These are phyloP conservation scores for Lonchura striata DNA, from an alignment of 2,113 vertebrate genomes.

Conservation along the genomic window DNA sequence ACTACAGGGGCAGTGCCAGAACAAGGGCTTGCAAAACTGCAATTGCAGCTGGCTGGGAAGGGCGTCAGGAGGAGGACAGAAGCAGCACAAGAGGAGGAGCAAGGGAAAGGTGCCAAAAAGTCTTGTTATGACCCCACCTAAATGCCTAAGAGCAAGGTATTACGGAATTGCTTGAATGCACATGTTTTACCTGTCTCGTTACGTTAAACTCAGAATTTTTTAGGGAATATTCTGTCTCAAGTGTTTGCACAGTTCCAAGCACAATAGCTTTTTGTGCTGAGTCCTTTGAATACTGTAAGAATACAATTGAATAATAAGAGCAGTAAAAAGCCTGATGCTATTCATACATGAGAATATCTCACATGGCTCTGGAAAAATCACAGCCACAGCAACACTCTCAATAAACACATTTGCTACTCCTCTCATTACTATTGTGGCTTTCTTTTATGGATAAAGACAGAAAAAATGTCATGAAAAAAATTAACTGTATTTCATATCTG, in stretches of 20 bases:
- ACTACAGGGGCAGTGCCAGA: neutral
- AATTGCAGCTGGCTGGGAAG: neutral
- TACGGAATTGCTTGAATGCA: neutral
- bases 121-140: neutral
- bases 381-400: neutral
- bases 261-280: slow-evolving; percentile 4
- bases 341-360: neutral
- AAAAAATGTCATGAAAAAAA: neutral
- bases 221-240: neutral
- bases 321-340: neutral
- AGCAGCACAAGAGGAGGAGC: neutral
- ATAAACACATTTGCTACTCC: neutral
- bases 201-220: neutral
- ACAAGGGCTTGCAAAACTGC: neutral
- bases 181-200: neutral
- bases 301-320: slow-evolving; percentile 3
- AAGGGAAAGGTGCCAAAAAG: neutral
- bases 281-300: neutral
- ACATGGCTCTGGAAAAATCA: neutral
- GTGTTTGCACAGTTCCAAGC: neutral
- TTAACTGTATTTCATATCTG: neutral
- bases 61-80: neutral
- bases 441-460: neutral
- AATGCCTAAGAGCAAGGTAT: neutral
- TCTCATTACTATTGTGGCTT: neutral